Evolutionary conservation across 2,797 vertebrate species (phyloP).

Genomic region (Hipposideros larvatus): DNA sequence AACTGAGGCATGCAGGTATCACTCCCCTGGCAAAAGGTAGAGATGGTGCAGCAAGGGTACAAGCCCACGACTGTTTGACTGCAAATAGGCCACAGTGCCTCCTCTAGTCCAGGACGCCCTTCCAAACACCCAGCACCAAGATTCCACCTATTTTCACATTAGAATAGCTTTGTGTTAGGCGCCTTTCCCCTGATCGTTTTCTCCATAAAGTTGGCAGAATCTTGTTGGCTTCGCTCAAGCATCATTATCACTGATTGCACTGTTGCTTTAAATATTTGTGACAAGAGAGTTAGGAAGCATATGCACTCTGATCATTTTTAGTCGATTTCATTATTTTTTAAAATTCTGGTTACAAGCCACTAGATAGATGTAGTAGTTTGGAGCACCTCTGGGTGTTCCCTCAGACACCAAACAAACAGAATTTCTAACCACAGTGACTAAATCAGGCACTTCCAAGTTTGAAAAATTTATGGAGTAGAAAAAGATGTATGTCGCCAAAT

Average conservation of each 20-base stretch:
- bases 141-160: neutral
- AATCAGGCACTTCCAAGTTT: neutral
- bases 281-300: neutral
- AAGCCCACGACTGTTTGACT: neutral
- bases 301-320: neutral
- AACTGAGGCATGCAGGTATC: neutral
- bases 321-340: neutral
- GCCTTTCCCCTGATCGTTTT: neutral
- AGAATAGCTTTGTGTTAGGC: neutral
- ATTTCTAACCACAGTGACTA: neutral
- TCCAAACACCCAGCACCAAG: neutral
- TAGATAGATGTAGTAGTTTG: constrained; percentile 8
- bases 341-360: neutral
- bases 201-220: neutral
- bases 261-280: neutral
- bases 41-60: too few relatives aligned
- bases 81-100: accelerated
- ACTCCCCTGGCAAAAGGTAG: neutral
- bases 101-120: neutral
- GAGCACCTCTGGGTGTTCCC: constrained; percentile 11
- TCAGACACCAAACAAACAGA: neutral
- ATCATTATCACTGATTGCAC: neutral
- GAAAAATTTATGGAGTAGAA: neutral
- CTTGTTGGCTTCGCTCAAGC: neutral
- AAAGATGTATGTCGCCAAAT: neutral